These are phyloP conservation scores for Achatina immaculata DNA, from an alignment of 1,140 invertebrate genomes.

Conservation along the genomic window DNA sequence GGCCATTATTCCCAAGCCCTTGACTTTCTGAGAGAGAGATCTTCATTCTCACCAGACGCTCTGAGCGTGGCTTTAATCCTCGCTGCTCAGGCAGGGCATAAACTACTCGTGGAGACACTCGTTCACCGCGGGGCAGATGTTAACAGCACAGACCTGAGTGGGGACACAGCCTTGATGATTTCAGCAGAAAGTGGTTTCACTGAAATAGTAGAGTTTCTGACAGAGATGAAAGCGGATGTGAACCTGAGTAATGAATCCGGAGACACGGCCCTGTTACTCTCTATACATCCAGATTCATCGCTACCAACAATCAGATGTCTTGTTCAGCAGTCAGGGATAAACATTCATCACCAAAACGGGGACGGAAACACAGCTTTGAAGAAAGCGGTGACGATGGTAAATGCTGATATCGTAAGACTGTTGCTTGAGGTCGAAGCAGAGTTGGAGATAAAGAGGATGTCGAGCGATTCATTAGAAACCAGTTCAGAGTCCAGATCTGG, in stretches of 20 bases:
- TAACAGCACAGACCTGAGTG: neutral
- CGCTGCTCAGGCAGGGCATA: neutral
- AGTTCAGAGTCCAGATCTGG: neutral
- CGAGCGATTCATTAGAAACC: neutral
- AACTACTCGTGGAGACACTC: neutral
- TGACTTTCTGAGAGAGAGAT: too few species aligned
- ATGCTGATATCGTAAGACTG: neutral
- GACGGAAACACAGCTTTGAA: constrained; percentile 9
- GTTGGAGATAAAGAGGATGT: neutral
- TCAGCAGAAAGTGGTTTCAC: neutral
- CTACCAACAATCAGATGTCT: neutral
- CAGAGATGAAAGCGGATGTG: neutral
- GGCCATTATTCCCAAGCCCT: too few species aligned
- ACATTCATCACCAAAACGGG: neutral
- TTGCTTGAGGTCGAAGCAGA: neutral
- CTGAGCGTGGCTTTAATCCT: neutral
- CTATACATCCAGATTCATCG: neutral
- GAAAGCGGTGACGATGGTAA: neutral
- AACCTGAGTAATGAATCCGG: neutral
- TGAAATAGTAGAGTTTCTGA: neutral
- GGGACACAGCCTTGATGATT: neutral
- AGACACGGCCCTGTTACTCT: neutral
- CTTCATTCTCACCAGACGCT: neutral
- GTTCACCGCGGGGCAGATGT: neutral
- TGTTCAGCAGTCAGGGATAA: neutral